These are phyloP conservation scores for Teleogryllus oceanicus DNA, from an alignment of 2,888 invertebrate genomes.

Conservation along the genomic window DNA sequence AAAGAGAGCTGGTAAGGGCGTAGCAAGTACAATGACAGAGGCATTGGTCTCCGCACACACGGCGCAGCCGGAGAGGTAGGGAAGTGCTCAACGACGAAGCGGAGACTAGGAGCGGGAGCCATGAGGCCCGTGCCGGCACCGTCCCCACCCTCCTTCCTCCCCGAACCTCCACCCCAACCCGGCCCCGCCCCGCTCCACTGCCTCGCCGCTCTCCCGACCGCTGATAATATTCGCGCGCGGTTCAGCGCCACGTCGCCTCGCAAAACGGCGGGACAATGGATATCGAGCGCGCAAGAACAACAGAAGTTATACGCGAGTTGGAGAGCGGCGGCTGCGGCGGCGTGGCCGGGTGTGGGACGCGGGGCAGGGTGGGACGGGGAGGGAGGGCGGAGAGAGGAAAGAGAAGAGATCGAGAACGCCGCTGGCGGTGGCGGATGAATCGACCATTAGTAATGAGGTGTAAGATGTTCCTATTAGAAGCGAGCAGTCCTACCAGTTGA, in stretches of 20 bases:
- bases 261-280: constrained; percentile 18
- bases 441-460: constrained; percentile 1
- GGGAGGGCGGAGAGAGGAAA: not conserved
- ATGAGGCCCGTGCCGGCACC: not conserved
- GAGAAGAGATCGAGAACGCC: not conserved
- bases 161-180: not conserved
- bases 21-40: too few species aligned
- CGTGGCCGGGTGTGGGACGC: not conserved
- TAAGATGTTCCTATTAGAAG: not conserved
- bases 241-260: not conserved
- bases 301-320: constrained; percentile 2
- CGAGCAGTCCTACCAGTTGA: constrained; percentile 1
- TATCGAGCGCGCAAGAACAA: constrained; percentile 6
- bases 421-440: not conserved
- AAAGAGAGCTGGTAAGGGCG: too few species aligned
- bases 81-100: not conserved
- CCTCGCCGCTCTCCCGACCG: not conserved
- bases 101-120: not conserved
- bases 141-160: not conserved
- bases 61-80: too few species aligned
- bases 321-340: not conserved
- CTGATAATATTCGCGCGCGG: constrained; percentile 18
- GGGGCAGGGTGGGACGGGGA: not conserved
- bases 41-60: too few species aligned
- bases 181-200: not conserved